A percentile compares a stretch with the other conserved stretches of the same genome.
Conservation (phyloP, 2,113 vertebrate genomes). For the Lophotis ruficrista region DNA sequence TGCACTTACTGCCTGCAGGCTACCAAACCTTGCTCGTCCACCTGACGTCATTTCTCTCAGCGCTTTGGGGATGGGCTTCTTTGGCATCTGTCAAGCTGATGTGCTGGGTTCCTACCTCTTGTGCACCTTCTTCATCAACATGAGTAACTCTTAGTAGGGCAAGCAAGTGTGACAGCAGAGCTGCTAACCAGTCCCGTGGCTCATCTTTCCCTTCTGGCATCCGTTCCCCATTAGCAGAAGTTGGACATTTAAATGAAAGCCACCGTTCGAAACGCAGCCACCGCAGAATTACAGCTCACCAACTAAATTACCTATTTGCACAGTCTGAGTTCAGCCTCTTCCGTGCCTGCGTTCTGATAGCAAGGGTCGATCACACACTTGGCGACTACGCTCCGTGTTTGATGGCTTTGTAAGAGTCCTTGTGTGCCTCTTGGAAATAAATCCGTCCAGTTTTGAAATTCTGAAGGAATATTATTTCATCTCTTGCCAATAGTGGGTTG, state of each 20-base stretch:
- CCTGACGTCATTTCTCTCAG: neutral
- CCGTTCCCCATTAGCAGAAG: neutral
- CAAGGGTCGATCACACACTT: neutral
- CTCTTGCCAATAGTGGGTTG: slow-evolving; percentile 41
- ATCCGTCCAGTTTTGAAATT: slow-evolving; percentile 29
- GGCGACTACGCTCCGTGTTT: neutral
- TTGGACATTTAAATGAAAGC: neutral
- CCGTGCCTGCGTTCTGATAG: neutral
- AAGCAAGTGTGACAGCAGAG: neutral
- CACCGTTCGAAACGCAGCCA: neutral
- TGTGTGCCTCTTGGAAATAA: slow-evolving; percentile 1
- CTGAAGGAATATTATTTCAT: slow-evolving; percentile 43
- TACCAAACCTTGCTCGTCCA: neutral
- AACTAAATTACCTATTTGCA: neutral
- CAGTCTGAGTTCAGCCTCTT: neutral
- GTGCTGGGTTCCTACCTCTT: neutral
- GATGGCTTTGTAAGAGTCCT: neutral
- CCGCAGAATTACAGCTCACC: neutral
- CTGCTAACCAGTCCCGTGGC: neutral
- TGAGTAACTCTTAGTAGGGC: neutral
- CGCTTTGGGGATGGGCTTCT: neutral
- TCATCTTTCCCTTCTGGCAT: neutral
- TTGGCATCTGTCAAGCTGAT: neutral
- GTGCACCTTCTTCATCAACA: neutral
- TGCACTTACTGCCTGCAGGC: neutral